Percentiles rank a stretch among this genome's conserved stretches.
Evolutionary conservation across 2,113 vertebrate genomes (phyloP).

Genomic region (Ranitomeya variabilis): DNA sequence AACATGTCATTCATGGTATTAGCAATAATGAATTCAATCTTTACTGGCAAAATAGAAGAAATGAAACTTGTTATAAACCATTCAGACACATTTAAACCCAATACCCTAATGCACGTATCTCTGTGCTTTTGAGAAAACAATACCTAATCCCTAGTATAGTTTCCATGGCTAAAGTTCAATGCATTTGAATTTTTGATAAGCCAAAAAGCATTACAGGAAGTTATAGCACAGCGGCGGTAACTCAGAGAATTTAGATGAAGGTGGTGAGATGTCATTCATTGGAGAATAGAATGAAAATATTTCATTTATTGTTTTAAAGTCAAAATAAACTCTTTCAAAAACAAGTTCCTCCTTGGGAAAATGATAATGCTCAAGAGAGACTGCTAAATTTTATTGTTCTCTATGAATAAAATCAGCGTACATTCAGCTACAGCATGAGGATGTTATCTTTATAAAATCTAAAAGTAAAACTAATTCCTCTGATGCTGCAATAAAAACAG

Average conservation of each 20-base stretch:
- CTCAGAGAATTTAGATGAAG: background rate
- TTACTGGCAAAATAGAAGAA: background rate
- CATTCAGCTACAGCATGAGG: background rate
- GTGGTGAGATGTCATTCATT: background rate
- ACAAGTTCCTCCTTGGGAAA: background rate
- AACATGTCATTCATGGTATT: too few species aligned
- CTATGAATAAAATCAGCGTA: background rate
- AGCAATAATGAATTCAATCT: too few species aligned
- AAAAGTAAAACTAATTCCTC: background rate
- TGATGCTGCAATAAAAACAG: background rate
- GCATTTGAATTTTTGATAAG: slow-evolving; percentile 14
- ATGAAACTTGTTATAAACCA: background rate
- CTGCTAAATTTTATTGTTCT: slow-evolving; percentile 4
- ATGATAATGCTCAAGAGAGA: background rate
- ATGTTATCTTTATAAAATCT: background rate
- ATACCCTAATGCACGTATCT: background rate
- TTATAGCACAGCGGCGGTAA: background rate
- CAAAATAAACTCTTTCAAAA: slow-evolving; percentile 6
- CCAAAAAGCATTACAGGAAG: background rate
- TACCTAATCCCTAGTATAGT: background rate
- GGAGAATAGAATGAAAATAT: slow-evolving; percentile 13
- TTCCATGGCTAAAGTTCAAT: background rate
- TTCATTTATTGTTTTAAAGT: background rate
- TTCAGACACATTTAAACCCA: background rate
- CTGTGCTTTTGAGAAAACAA: slow-evolving; percentile 1